These are phyloP conservation scores for Eubasilissa splendida DNA, from an alignment of 2,888 invertebrate genomes.

Conservation along the genomic window DNA sequence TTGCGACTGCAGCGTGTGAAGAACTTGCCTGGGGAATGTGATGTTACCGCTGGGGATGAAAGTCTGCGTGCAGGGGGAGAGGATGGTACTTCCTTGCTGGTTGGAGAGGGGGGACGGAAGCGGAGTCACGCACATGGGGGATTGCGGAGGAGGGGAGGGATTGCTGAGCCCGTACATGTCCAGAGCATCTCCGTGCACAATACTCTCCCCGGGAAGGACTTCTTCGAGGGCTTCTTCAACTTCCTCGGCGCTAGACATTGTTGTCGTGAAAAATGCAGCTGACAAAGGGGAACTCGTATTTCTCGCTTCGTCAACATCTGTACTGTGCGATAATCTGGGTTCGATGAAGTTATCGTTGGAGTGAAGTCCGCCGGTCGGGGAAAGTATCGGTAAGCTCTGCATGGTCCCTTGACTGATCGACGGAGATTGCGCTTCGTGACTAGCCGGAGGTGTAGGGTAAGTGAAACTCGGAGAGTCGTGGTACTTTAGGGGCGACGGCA, in stretches of 20 bases:
- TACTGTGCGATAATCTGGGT: constrained; percentile 63
- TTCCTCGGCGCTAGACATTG: constrained; percentile 89
- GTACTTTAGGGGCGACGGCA: constrained; percentile 76
- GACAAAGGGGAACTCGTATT: constrained; percentile 87
- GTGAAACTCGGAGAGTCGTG: constrained; percentile 83
- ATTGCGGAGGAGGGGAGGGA: constrained; percentile 77
- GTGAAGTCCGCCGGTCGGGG: constrained; percentile 61
- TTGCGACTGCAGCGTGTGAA: constrained; percentile 79
- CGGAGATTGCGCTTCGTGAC: constrained; percentile 81
- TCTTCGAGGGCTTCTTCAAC: constrained; percentile 90
- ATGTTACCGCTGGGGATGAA: constrained; percentile 66
- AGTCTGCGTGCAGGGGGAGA: constrained; percentile 64
- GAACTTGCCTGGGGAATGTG: constrained; percentile 65
- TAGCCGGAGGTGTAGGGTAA: constrained; percentile 91
- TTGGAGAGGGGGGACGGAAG: constrained; percentile 70
- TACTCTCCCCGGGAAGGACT: constrained; percentile 85
- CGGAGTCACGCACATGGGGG: constrained; percentile 73
- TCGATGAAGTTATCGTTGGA: constrained; percentile 55
- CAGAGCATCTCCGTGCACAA: constrained; percentile 69
- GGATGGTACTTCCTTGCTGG: constrained; percentile 62
- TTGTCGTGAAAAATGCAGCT: constrained; percentile 87
- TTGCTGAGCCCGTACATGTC: constrained; percentile 70
- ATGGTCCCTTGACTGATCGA: constrained; percentile 67
- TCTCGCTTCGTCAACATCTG: constrained; percentile 74
- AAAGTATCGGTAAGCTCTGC: constrained; percentile 64